Percentiles rank a stretch among this genome's conserved stretches.
Evolutionary conservation across 2,113 vertebrate genomes (phyloP).

Genomic region (Bothrops jararaca): DNA sequence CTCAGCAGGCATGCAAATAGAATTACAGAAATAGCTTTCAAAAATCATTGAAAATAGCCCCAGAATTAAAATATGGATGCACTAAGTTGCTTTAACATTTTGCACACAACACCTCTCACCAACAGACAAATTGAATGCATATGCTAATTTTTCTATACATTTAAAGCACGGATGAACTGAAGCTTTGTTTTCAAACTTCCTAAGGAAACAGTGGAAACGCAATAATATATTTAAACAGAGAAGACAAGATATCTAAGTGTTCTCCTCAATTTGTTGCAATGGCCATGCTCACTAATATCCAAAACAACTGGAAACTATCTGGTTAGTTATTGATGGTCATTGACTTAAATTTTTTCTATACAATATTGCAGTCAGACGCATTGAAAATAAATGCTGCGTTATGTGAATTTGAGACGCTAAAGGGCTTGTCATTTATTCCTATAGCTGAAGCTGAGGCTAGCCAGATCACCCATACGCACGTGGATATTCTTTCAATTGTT

Average conservation of each 20-base stretch:
- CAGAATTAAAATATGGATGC: neutral
- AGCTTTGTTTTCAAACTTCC: neutral
- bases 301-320: neutral
- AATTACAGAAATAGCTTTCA: neutral
- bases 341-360: neutral
- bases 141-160: neutral
- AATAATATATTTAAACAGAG: neutral
- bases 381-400: neutral
- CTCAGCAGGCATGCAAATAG: neutral
- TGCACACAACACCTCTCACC: neutral
- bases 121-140: neutral
- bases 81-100: neutral
- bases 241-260: neutral
- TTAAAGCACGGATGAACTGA: neutral
- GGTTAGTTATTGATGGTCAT: neutral
- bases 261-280: neutral
- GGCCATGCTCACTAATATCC: neutral
- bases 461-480: neutral
- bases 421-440: neutral
- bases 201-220: neutral
- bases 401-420: neutral
- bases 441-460: neutral
- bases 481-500: neutral
- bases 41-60: neutral
- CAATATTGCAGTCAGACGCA: neutral